These are phyloP conservation scores for Orchestia grillus DNA, from an alignment of 1,140 invertebrate species.

Conservation along the genomic window DNA sequence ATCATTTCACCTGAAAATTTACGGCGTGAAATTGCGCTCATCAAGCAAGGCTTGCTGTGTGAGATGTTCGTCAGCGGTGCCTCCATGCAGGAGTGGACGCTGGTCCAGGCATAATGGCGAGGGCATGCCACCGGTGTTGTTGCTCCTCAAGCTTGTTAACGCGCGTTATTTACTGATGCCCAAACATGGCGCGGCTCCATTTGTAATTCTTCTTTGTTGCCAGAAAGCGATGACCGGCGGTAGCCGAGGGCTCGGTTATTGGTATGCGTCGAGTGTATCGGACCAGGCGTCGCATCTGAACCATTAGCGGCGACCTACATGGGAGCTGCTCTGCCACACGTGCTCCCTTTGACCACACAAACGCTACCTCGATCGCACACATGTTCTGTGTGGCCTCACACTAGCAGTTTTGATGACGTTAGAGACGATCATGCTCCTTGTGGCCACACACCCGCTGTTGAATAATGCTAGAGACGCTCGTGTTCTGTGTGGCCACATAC, in stretches of 20 bases:
- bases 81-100: not conserved
- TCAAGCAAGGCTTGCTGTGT: not conserved
- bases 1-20: not conserved
- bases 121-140: not conserved
- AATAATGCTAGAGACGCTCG: too few relatives aligned
- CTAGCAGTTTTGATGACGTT: too few relatives aligned
- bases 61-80: not conserved
- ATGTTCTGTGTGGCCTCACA: not conserved
- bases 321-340: not conserved
- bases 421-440: not conserved
- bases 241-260: constrained; percentile 5
- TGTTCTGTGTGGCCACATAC: not conserved
- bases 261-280: not conserved
- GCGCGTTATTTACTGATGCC: not conserved
- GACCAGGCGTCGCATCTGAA: not conserved
- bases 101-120: not conserved
- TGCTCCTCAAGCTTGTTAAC: constrained; percentile 7
- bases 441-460: not conserved
- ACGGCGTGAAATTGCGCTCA: not conserved
- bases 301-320: not conserved
- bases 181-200: not conserved
- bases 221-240: constrained; percentile 3
- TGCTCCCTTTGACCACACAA: not conserved
- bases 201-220: constrained; percentile 9
- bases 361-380: not conserved